These are phyloP conservation scores for Lasioglossum lativentre DNA, from an alignment of 2,888 invertebrate species.

Conservation along the genomic window DNA sequence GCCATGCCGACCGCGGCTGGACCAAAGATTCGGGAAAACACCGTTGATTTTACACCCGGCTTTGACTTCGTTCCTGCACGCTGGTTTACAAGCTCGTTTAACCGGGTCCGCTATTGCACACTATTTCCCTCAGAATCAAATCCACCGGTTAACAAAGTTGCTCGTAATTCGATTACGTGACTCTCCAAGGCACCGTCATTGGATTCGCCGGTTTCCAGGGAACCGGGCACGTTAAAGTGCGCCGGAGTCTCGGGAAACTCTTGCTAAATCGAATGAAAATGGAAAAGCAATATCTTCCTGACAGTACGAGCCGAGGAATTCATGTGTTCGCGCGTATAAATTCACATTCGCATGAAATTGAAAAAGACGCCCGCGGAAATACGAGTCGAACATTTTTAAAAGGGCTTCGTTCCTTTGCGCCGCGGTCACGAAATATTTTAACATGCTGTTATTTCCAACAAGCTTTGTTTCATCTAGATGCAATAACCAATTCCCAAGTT, in stretches of 20 bases:
- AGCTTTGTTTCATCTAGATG: background rate
- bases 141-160: conserved; percentile 31
- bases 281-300: background rate
- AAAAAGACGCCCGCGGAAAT: background rate
- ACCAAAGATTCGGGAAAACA: background rate
- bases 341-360: background rate
- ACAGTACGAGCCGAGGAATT: background rate
- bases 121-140: conserved; percentile 27
- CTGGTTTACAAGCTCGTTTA: conserved; percentile 9
- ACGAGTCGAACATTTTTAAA: background rate
- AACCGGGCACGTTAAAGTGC: background rate
- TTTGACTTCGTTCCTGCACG: conserved; percentile 3
- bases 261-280: background rate
- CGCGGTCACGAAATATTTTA: background rate
- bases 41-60: background rate
- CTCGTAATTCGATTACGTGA: conserved; percentile 34
- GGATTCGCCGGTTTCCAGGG: background rate
- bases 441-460: background rate
- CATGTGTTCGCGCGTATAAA: background rate
- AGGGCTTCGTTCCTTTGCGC: background rate
- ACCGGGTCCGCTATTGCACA: conserved; percentile 3
- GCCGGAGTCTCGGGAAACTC: background rate
- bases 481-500: background rate
- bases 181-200: background rate
- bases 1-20: background rate